Conservation (phyloP, 2,797 vertebrate genomes). For the Petrocephalus schoutedeni region DNA sequence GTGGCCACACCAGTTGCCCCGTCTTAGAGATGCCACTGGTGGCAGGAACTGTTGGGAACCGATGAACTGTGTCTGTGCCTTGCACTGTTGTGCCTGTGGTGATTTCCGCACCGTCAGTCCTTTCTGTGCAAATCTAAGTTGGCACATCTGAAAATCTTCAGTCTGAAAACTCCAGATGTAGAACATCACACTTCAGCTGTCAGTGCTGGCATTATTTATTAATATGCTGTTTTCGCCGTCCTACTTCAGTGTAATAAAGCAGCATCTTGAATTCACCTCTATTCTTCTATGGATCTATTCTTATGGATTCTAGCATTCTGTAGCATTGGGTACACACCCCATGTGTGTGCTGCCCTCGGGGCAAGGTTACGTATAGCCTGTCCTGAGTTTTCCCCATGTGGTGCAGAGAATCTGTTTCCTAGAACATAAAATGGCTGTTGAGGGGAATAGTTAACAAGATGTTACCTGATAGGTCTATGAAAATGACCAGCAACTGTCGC, state of each 20-base stretch:
- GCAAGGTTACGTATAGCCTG: background rate
- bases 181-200: background rate
- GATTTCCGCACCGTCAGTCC: background rate
- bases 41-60: background rate
- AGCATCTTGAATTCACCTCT: background rate
- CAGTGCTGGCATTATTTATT: background rate
- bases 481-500: background rate
- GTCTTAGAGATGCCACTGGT: background rate
- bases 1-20: background rate
- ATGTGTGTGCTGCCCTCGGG: background rate
- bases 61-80: background rate
- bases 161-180: background rate
- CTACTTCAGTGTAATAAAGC: background rate
- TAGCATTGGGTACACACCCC: background rate
- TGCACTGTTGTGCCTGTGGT: background rate
- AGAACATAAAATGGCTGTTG: background rate
- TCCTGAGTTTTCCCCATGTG: background rate
- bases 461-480: background rate
- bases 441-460: too few relatives aligned
- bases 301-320: background rate
- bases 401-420: background rate
- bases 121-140: background rate
- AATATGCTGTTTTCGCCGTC: background rate
- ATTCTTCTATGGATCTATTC: background rate
- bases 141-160: background rate